Conservation (phyloP, 2,797 vertebrate genomes). For the Sphenopsis melanotis region DNA sequence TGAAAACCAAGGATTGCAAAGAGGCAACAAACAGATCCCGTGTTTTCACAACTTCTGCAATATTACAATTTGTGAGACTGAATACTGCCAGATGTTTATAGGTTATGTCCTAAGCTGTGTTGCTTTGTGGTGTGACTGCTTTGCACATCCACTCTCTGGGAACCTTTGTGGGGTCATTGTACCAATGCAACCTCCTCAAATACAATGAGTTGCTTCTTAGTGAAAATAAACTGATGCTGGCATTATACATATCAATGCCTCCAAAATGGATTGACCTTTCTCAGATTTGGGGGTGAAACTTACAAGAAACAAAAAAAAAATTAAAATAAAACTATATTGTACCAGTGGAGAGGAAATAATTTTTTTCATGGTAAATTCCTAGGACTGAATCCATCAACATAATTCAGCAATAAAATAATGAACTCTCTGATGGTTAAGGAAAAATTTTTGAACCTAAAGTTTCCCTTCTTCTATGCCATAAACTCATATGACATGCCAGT, state of each 20-base stretch:
- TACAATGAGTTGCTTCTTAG: slow-evolving; percentile 26
- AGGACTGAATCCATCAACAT: neutral
- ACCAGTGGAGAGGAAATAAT: neutral
- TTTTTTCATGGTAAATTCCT: neutral
- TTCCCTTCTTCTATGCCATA: neutral
- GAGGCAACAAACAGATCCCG: slow-evolving; percentile 56
- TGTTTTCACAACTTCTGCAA: slow-evolving; percentile 50
- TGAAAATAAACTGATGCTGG: slow-evolving; percentile 27
- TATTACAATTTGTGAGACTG: slow-evolving; percentile 36
- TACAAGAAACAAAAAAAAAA: neutral
- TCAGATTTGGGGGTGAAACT: neutral
- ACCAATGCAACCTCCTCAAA: slow-evolving; percentile 37
- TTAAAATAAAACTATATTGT: slow-evolving; percentile 31
- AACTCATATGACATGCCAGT: neutral
- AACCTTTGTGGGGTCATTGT: neutral
- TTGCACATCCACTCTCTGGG: slow-evolving; percentile 43
- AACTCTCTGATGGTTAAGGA: neutral
- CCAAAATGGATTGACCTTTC: neutral
- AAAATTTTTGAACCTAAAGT: neutral
- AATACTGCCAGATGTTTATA: slow-evolving; percentile 68
- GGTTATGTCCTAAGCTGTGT: slow-evolving; percentile 21
- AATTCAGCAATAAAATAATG: neutral
- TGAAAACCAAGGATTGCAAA: slow-evolving; percentile 57
- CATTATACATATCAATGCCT: neutral
- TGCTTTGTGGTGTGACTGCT: slow-evolving; percentile 8